Evolutionary conservation across 1,140 invertebrate genomes (phyloP).

Genomic region (Temnothorax curvispinosus): DNA sequence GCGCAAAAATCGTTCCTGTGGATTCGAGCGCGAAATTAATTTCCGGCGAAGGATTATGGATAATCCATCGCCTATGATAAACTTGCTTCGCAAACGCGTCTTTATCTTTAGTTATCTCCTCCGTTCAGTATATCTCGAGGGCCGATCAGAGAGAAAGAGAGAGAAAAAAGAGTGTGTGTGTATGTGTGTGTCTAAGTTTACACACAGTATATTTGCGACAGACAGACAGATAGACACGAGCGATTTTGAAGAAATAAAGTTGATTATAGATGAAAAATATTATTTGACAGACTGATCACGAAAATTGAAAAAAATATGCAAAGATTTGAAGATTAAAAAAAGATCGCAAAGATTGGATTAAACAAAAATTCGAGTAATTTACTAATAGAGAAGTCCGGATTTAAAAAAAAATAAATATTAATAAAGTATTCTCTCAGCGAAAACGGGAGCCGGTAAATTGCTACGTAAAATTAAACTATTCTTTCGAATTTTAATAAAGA

Average conservation of each 20-base stretch:
- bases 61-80: constrained; percentile 61
- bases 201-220: neutral
- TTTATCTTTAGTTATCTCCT: constrained; percentile 36
- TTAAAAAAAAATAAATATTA: neutral
- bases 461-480: constrained; percentile 26
- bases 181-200: neutral
- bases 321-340: neutral
- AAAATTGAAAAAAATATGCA: neutral
- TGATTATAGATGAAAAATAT: neutral
- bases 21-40: constrained; percentile 71
- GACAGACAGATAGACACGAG: neutral
- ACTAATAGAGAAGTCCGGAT: neutral
- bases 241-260: neutral
- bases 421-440: neutral
- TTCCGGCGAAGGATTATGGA: constrained; percentile 56
- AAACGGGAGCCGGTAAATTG: neutral
- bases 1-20: constrained; percentile 53
- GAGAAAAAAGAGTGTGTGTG: neutral
- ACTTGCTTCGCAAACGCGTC: constrained; percentile 9
- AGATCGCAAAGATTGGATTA: neutral
- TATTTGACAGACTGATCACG: neutral
- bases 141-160: neutral
- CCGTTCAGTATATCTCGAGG: constrained; percentile 10
- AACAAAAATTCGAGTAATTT: neutral
- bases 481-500: constrained; percentile 35